Evolutionary conservation across 2,797 vertebrate species (phyloP).

Genomic region (Erethizon dorsatum): DNA sequence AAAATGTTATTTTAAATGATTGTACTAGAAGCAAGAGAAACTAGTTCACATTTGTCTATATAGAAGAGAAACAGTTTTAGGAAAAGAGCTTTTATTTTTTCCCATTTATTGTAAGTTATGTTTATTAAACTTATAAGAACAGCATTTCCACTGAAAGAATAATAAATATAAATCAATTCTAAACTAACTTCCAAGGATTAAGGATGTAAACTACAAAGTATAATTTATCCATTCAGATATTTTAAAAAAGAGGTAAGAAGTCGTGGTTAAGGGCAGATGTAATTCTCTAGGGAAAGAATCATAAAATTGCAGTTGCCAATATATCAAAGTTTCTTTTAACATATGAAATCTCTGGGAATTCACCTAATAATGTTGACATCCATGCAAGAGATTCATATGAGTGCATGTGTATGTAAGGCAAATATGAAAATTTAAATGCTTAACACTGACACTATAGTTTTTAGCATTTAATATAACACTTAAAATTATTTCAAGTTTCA

Average conservation of each 20-base stretch:
- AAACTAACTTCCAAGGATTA: conserved; percentile 49
- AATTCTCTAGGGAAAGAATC: background rate
- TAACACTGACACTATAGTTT: conserved; percentile 4
- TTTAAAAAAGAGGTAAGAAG: background rate
- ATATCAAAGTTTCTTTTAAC: conserved; percentile 44
- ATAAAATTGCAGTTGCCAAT: conserved; percentile 25
- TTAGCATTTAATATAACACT: conserved; percentile 33
- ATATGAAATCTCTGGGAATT: background rate
- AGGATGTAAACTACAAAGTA: conserved; percentile 1
- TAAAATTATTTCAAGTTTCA: conserved; percentile 69
- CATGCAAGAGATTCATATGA: background rate
- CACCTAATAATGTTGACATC: conserved; percentile 9
- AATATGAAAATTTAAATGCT: background rate
- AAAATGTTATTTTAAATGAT: conserved; percentile 13
- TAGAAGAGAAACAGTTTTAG: conserved; percentile 9
- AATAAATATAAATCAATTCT: background rate
- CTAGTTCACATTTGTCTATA: background rate
- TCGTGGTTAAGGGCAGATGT: background rate
- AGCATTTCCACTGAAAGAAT: conserved; percentile 14
- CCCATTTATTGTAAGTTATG: background rate
- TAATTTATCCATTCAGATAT: conserved; percentile 49
- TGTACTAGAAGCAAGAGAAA: conserved; percentile 22
- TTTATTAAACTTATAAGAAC: conserved; percentile 26
- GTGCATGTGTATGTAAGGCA: background rate
- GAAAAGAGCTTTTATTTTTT: background rate